Conservation (phyloP, 2,113 vertebrate genomes). For the Arenaria interpres region DNA sequence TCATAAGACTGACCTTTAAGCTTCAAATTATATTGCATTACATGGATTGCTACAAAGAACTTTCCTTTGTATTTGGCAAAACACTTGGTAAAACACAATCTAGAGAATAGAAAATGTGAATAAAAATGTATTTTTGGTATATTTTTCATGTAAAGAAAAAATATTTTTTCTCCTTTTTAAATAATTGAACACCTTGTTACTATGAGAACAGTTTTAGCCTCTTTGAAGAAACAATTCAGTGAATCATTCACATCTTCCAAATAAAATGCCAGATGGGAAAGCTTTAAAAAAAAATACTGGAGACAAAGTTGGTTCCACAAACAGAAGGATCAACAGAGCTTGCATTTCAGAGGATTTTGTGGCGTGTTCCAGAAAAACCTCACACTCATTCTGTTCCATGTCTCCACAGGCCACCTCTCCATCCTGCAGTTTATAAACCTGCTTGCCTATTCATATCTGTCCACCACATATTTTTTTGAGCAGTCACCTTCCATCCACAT, state of each 20-base stretch:
- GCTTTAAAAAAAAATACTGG: background rate
- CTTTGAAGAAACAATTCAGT: background rate
- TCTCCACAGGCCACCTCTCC: background rate
- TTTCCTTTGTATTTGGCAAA: background rate
- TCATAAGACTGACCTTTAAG: background rate
- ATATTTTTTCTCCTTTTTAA: background rate
- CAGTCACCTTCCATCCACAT: rapidly evolving
- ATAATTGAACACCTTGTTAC: background rate
- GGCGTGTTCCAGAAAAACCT: background rate
- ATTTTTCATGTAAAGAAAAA: background rate
- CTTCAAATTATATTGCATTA: background rate
- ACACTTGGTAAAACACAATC: background rate
- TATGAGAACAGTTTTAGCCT: background rate
- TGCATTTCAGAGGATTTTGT: background rate
- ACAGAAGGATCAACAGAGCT: background rate
- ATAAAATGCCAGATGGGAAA: background rate
- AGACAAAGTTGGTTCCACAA: background rate
- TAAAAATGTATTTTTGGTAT: background rate
- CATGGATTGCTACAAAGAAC: background rate
- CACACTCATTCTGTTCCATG: background rate
- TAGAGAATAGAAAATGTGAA: background rate
- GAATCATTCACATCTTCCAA: background rate
- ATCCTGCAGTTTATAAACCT: background rate
- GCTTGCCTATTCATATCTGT: background rate
- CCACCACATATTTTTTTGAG: background rate